These are phyloP conservation scores for Pungitius pungitius DNA, from an alignment of 2,113 vertebrate species.

Conservation along the genomic window DNA sequence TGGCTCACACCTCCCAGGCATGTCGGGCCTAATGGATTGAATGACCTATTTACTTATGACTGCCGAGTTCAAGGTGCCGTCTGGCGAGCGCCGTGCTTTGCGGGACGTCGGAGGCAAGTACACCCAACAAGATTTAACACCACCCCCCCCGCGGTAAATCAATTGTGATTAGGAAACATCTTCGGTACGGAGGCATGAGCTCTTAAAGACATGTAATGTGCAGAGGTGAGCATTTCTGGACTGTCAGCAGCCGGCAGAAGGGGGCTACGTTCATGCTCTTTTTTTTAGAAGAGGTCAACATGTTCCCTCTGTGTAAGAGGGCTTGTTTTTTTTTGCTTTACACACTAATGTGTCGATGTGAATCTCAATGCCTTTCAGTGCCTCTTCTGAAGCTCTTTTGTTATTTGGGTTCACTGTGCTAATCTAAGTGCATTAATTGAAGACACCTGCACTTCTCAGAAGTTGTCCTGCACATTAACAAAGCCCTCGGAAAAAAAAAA, in stretches of 20 bases:
- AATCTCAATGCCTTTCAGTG: constrained; percentile 68
- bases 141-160: constrained; percentile 41
- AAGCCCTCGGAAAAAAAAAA: constrained; percentile 25
- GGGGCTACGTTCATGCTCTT: constrained; percentile 15
- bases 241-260: constrained; percentile 30
- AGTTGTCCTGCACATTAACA: constrained; percentile 49
- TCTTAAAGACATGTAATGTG: constrained; percentile 49
- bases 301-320: no score
- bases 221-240: constrained; percentile 17
- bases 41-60: constrained; percentile 76
- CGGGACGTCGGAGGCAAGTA: constrained; percentile 32
- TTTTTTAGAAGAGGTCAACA: constrained; percentile 40
- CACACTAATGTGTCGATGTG: constrained; percentile 45
- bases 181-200: constrained; percentile 31
- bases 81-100: constrained; percentile 45
- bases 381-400: constrained; percentile 61
- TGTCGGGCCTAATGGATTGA: constrained; percentile 79
- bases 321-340: constrained; percentile 26
- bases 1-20: constrained; percentile 78
- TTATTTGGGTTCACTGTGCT: constrained; percentile 57
- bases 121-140: constrained; percentile 49
- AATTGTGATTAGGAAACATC: constrained; percentile 53
- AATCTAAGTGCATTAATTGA: constrained; percentile 72
- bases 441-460: constrained; percentile 68
- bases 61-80: constrained; percentile 57